A percentile compares a stretch with the other conserved stretches of the same genome.
These are phyloP conservation scores for Epirrita christyi DNA, from an alignment of 2,888 invertebrate species.

Conservation along the genomic window DNA sequence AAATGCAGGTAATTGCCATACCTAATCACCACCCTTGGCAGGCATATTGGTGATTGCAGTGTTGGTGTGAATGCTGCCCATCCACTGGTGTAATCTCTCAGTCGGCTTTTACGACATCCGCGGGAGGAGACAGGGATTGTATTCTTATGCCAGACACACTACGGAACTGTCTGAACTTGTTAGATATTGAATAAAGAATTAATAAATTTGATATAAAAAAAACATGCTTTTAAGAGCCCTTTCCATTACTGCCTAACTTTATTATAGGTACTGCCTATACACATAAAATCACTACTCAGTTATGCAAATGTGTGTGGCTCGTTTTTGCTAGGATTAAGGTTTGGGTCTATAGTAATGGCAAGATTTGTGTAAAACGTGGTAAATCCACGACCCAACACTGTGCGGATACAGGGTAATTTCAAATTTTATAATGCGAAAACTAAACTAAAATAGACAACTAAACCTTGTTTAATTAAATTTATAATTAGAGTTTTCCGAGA, in stretches of 20 bases:
- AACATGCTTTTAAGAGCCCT: not conserved
- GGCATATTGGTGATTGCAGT: no score
- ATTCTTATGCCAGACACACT: no score
- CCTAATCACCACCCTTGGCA: no score
- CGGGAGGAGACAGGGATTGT: no score
- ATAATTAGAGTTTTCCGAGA: constrained; percentile 33
- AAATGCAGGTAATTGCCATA: no score
- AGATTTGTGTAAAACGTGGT: constrained; percentile 60
- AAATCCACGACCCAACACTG: constrained; percentile 50
- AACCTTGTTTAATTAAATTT: constrained; percentile 44
- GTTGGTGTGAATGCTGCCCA: no score
- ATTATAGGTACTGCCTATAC: constrained; percentile 25
- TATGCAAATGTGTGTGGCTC: constrained; percentile 57
- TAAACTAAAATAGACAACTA: constrained; percentile 40
- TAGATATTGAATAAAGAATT: no score
- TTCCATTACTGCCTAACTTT: constrained; percentile 14
- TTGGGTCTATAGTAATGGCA: constrained; percentile 61
- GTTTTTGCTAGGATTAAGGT: constrained; percentile 60
- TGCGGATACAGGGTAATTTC: constrained; percentile 39
- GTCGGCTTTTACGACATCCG: no score
- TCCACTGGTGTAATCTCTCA: no score
- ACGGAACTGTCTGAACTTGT: no score
- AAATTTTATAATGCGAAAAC: constrained; percentile 44
- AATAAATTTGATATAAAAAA: no score
- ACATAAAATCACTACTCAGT: constrained; percentile 45